These are phyloP conservation scores for Theonella swinhoei DNA, from an alignment of 37 sponge, comb jelly and placozoan species.

Conservation along the genomic window DNA sequence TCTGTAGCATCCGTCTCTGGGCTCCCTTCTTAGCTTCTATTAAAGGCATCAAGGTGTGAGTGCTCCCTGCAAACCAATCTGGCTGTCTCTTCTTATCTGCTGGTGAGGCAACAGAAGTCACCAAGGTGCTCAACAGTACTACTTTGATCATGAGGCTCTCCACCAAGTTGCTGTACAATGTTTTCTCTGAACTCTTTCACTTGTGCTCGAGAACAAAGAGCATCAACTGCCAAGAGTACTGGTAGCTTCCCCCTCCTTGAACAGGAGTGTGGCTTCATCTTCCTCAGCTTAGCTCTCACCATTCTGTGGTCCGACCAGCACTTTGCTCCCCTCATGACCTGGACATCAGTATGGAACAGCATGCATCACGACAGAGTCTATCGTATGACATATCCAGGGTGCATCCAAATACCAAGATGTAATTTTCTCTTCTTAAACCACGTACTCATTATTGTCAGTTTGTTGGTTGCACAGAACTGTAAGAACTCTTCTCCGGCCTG, in stretches of 20 bases:
- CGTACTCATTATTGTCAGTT: slow-evolving; percentile 51
- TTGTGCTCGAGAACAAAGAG: not conserved
- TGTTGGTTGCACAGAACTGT: slow-evolving; percentile 48
- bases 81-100: no score
- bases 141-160: no score
- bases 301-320: slow-evolving; percentile 47
- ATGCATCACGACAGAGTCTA: slow-evolving; percentile 42
- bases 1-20: no score
- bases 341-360: slow-evolving; percentile 2
- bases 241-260: not conserved
- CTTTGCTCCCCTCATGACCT: slow-evolving; percentile 39
- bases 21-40: no score
- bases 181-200: no score
- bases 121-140: no score
- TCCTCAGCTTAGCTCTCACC: slow-evolving; percentile 31
- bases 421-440: slow-evolving; percentile 51
- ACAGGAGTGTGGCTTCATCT: not conserved
- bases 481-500: slow-evolving; percentile 39
- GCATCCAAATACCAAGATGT: slow-evolving; percentile 36
- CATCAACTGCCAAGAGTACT: not conserved
- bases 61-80: no score
- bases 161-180: no score
- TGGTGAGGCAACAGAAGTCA: no score
- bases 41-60: no score
- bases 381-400: slow-evolving; percentile 31